Evolutionary conservation across 2,113 vertebrate species (phyloP), one percentile per base, ranked within the genome.

Genomic region (Prunella himalayana): DNA sequence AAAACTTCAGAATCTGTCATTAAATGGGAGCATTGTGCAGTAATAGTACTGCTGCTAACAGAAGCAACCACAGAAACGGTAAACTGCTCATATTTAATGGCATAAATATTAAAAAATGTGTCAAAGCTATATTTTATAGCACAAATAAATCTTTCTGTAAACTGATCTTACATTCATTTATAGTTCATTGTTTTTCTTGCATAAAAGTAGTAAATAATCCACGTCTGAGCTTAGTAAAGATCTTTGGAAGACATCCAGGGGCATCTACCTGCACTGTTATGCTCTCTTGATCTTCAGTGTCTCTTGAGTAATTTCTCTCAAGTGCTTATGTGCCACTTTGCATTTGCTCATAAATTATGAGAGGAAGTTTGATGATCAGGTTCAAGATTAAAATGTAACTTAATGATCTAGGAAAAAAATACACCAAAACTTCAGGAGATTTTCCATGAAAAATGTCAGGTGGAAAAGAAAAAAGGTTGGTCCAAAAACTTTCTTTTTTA

Each of bases 141-240:
- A 64, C 10, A 71, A 89, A 81, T 14, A 90, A 94, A 71, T 59
- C 60, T n/a, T 87, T 68, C 23, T 57, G 24, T 45, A 45, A 79
- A 70, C 16, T 0, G 6, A 73, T 73, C 21, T 15, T 39, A 41
- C 14, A 30, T 61, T 94, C 6, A 27, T 72, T 89, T 79, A 39
- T 65, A 91, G 41, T 86, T 92, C 16, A 78, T 42, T 92, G 65
- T 72, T 87, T 87, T 94, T 91, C 31, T 65, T 82, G 83, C 24
- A 20, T 7, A 78, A 19, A 86, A 92, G 88, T 93, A 96, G 78
- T 91, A 98, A 94, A 96, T 95, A 95, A 96, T 88, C 23, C 6
- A 77, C 30, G 78, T 95, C 69, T 71, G 59, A 95, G 47, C 25
- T 33, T 69, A 92, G 22, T 66, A 42, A 78, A 86, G 39, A 33